phyloP scores from a whole-genome alignment of 2,797 vertebrate species.

The Meriones psammophilus region DNA sequence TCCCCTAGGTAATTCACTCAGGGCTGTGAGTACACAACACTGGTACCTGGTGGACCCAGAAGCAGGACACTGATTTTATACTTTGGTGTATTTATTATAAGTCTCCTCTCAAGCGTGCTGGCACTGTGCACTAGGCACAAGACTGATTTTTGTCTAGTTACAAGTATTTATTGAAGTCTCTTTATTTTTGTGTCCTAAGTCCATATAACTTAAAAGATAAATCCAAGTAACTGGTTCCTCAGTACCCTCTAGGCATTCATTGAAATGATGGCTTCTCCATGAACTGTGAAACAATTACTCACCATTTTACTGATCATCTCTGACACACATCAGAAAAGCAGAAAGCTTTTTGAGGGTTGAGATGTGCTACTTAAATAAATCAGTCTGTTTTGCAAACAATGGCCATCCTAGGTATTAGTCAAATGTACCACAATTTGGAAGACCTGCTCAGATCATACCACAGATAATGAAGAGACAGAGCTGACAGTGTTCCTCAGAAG shows the following conservation, averaged over 20 bases:
- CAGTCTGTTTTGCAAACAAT: constrained; percentile 33
- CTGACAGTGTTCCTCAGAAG: background rate
- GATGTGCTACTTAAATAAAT: constrained; percentile 51
- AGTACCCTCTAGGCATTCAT: background rate
- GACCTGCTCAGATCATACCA: rapidly evolving
- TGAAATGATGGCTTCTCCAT: background rate
- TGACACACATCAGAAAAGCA: background rate
- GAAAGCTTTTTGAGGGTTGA: background rate
- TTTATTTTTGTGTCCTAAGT: background rate
- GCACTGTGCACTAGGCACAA: background rate
- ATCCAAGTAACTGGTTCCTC: background rate
- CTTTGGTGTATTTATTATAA: rapidly evolving
- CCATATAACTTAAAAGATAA: rapidly evolving
- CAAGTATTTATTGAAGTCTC: background rate
- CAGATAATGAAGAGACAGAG: background rate
- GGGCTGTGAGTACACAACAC: background rate
- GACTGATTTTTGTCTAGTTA: background rate
- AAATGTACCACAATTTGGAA: background rate
- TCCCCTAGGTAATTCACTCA: background rate
- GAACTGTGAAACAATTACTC: background rate
- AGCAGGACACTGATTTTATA: background rate
- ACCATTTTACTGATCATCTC: background rate
- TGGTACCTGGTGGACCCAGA: too few species aligned
- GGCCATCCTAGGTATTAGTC: constrained; percentile 29
- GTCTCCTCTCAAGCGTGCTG: background rate